Base-by-base conservation (phyloP, 2,797 vertebrate species). In the Ambastaia sidthimunki region DNA sequence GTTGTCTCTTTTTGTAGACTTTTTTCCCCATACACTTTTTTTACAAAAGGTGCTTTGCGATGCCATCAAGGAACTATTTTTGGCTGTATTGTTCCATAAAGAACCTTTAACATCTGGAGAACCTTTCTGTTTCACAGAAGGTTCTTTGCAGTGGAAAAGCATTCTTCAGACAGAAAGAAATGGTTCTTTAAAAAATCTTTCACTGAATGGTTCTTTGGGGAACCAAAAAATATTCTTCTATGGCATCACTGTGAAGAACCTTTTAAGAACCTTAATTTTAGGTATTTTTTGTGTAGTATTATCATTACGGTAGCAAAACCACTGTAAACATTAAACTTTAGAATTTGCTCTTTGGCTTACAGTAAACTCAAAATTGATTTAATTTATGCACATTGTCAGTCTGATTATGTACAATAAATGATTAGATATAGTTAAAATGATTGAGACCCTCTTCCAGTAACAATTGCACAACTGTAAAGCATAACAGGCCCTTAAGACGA, bases 281-380 rank as follows among this genome's bases (percentile, higher is more conserved):
- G 10, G 41, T 44, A 44, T 44, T 44, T 63, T 2, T 44, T 11
- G 41, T 44, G 41, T 44, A 65, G 31, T 41, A 34, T 15, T 78
- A 18, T n/a, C 47, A 59, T 31, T 76, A 31, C 48, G 19, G 10
- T 5, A 55, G 21, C 15, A 47, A 67, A 76, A 71, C 12, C 15
- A 47, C 37, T 44, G 25, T 78, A 62, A 71, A 37, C 71, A 54
- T 63, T 44, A 19, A 55, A 41, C 7, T 41, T n/a, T 60, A 34
- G 47, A 52, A 63, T 75, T 65, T 12, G 3, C 11, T 19, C 23
- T 23, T 23, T 19, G 28, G 28, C n/a, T 15, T 71, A 19, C 54
- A 54, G 70, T 55, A 7, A 57, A 55, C 37, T 71, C 12, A 19
- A 55, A n/a, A 55, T 55, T 9, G 6, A 55, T 55, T 55, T 55